A percentile compares a stretch with the other conserved stretches of the same genome.
Evolutionary conservation across 2,888 invertebrate genomes (phyloP).

Genomic region (Tineola bisselliella): DNA sequence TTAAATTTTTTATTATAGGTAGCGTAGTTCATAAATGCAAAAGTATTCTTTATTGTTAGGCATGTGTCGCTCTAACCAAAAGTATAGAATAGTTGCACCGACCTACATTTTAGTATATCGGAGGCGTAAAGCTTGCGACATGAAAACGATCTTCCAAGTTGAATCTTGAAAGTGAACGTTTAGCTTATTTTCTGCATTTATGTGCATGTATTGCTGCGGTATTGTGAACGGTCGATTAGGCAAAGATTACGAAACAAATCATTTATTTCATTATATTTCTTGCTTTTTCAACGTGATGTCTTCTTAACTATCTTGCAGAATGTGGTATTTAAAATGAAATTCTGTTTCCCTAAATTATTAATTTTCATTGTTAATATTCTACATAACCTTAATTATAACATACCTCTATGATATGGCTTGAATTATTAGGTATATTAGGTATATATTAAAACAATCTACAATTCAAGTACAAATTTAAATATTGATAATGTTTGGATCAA

Average conservation of each 20-base stretch:
- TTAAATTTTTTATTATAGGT: too few relatives aligned
- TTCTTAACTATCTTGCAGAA: neutral
- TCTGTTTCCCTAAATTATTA: too few relatives aligned
- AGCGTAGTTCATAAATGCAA: too few relatives aligned
- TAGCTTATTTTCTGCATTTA: neutral
- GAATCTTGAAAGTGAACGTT: slow-evolving; percentile 9
- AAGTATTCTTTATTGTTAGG: too few relatives aligned
- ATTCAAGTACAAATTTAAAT: too few relatives aligned
- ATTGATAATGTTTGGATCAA: neutral
- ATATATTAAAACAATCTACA: too few relatives aligned
- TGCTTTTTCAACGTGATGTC: neutral
- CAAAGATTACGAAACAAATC: neutral
- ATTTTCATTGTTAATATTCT: too few relatives aligned
- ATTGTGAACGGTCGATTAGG: neutral
- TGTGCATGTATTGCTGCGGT: neutral
- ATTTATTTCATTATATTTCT: neutral
- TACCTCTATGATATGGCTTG: too few relatives aligned
- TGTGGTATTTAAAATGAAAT: too few relatives aligned
- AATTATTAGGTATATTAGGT: too few relatives aligned
- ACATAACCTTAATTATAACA: too few relatives aligned
- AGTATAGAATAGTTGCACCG: neutral
- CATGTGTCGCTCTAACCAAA: neutral
- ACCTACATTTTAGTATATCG: slow-evolving; percentile 3
- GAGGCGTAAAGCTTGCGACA: slow-evolving; percentile 10
- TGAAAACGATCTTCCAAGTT: slow-evolving; percentile 5